Evolutionary conservation across 2,888 invertebrate genomes (phyloP), one percentile per base, ranked within the genome.

Genomic region (Epinotia nisella): DNA sequence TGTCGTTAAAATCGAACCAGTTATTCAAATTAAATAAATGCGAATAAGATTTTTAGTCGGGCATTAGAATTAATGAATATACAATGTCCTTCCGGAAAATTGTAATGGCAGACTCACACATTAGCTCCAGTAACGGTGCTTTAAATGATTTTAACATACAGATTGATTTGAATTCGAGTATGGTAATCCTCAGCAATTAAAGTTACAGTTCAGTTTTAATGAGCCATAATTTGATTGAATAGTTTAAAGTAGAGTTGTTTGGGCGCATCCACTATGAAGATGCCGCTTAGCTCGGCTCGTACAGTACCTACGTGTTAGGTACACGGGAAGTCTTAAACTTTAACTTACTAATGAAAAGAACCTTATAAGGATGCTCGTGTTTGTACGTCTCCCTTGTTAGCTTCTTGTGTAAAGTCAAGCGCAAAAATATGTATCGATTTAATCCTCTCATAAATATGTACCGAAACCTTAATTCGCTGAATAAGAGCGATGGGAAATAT

Each of bases 51-150:
- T 76, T 76, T 76, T 78, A 79, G 79, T 79, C 79, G 79, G 76
- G 77, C 76, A 82, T 80, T 82, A 80, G 78, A 79, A 82, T 86
- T 81, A 81, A 85, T 85, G 81, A 78, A 82, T 81, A 64, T 80
- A 81, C 78, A 80, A 75, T 80, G 77, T 84, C 81, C 83, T 85
- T 85, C 86, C 85, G 85, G 80, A 83, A 82, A 83, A 81, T 75
- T 76, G 79, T 77, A 80, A 82, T 78, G 76, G 76, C 77, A 71
- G 76, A 67, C 53, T 24, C 21, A 39, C 15, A 29, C 29, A 51
- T 56, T 41, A 35, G 64, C 45, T 60, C 9, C 29, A 29, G 56
- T 72, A 72, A 72, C 72, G 68, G 68, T 62, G 51, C 62, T 72
- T 62, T 53, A 62, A 68, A 58, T 39, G 55, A 41, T 51, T 61